These are phyloP conservation scores for Leucoptera coffeella DNA, from an alignment of 2,888 invertebrate species.

Conservation along the genomic window DNA sequence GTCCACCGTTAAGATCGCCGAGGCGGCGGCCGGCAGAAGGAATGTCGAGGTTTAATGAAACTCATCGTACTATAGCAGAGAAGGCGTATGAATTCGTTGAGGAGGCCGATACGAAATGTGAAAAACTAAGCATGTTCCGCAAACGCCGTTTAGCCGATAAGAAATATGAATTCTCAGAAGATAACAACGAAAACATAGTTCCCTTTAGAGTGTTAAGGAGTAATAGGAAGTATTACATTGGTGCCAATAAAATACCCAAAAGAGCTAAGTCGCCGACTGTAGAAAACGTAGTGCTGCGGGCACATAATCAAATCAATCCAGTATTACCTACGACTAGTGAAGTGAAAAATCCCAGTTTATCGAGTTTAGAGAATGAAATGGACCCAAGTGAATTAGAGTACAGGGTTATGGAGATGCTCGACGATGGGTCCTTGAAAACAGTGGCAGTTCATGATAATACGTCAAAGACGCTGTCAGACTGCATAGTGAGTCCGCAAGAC, in stretches of 20 bases:
- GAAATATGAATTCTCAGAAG: conserved; percentile 87
- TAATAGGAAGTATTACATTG: conserved; percentile 44
- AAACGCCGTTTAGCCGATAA: conserved; percentile 83
- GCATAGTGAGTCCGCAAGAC: conserved; percentile 36
- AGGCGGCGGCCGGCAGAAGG: conserved; percentile 40
- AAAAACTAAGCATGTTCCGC: conserved; percentile 79
- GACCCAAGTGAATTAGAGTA: conserved; percentile 44
- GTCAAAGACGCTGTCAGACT: conserved; percentile 42
- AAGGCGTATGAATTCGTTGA: conserved; percentile 83
- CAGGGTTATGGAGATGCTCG: conserved; percentile 42
- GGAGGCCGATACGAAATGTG: conserved; percentile 73
- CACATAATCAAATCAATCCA: conserved; percentile 36
- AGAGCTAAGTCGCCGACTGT: conserved; percentile 37
- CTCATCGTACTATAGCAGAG: conserved; percentile 54
- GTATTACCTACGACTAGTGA: conserved; percentile 25
- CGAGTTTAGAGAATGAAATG: conserved; percentile 23
- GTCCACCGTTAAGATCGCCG: conserved; percentile 39
- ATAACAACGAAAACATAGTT: conserved; percentile 61
- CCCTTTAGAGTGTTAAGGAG: conserved; percentile 58
- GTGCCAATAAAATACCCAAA: conserved; percentile 21
- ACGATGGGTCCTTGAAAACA: conserved; percentile 44
- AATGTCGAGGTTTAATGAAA: conserved; percentile 46
- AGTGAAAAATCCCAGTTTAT: no score
- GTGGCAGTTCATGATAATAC: conserved; percentile 44
- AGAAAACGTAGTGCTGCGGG: conserved; percentile 33